These are phyloP conservation scores for Eristalis pertinax DNA, from an alignment of 2,888 invertebrate genomes.

Conservation along the genomic window DNA sequence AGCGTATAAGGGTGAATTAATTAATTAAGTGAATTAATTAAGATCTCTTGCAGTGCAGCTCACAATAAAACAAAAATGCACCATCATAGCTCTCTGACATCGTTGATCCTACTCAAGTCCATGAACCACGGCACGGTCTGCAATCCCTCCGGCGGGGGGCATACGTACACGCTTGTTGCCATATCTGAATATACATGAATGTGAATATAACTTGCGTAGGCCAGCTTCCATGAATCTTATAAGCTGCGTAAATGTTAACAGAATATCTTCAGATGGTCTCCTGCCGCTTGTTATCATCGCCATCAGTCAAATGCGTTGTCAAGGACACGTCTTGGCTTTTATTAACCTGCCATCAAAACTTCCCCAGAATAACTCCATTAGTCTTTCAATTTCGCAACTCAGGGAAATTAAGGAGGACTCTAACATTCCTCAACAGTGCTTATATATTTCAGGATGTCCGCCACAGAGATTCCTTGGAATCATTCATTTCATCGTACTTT, in stretches of 20 bases:
- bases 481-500: not conserved
- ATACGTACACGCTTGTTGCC: not conserved
- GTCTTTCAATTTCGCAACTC: conserved; percentile 28
- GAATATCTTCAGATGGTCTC: not conserved
- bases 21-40: no score
- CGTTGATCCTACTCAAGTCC: no score
- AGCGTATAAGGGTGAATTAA: no score
- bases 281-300: conserved; percentile 13
- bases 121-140: no score
- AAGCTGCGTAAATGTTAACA: not conserved
- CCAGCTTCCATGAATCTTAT: not conserved
- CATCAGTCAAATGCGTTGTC: conserved; percentile 30
- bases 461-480: not conserved
- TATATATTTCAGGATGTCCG: not conserved
- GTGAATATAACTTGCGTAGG: not conserved
- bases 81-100: no score
- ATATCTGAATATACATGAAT: not conserved
- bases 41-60: no score
- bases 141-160: no score
- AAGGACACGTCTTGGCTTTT: conserved; percentile 38
- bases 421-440: not conserved
- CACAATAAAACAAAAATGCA: no score
- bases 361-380: conserved; percentile 32
- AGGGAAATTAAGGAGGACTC: conserved; percentile 11
- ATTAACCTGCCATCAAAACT: conserved; percentile 27